Conservation (phyloP, 2,797 vertebrate species). For the Anableps anableps region DNA sequence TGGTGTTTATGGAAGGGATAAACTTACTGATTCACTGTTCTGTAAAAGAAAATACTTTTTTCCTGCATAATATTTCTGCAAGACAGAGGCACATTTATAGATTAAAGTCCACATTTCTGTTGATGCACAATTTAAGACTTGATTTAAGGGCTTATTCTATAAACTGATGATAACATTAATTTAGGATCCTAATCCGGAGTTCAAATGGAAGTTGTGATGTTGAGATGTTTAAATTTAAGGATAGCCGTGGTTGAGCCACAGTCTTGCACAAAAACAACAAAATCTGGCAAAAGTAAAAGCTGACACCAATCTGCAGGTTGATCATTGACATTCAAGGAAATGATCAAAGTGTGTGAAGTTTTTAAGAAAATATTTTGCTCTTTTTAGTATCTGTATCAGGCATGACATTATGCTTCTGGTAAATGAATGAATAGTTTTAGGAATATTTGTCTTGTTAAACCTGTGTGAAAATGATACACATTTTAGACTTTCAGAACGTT, state of each 20-base stretch:
- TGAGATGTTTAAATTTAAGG: not conserved
- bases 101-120: not conserved
- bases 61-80: not conserved
- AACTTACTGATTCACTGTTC: slow-evolving; percentile 1
- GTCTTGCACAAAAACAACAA: not conserved
- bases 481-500: too few species aligned
- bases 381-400: not conserved
- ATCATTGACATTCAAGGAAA: not conserved
- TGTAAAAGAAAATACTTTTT: slow-evolving; percentile 4
- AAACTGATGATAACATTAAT: not conserved
- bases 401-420: too few species aligned
- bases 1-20: slow-evolving; percentile 20
- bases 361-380: too few species aligned
- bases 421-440: too few species aligned
- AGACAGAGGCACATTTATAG: not conserved
- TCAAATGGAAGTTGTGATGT: not conserved
- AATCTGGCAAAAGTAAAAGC: not conserved
- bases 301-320: not conserved
- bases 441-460: too few species aligned
- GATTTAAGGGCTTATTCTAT: not conserved
- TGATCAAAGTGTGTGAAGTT: not conserved
- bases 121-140: not conserved
- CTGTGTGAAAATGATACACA: too few species aligned
- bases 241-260: not conserved
- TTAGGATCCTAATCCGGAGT: not conserved